A percentile compares a stretch with the other conserved stretches of the same genome.
These are phyloP conservation scores for Muscicapa adusta DNA, from an alignment of 2,113 vertebrate genomes.

Conservation along the genomic window DNA sequence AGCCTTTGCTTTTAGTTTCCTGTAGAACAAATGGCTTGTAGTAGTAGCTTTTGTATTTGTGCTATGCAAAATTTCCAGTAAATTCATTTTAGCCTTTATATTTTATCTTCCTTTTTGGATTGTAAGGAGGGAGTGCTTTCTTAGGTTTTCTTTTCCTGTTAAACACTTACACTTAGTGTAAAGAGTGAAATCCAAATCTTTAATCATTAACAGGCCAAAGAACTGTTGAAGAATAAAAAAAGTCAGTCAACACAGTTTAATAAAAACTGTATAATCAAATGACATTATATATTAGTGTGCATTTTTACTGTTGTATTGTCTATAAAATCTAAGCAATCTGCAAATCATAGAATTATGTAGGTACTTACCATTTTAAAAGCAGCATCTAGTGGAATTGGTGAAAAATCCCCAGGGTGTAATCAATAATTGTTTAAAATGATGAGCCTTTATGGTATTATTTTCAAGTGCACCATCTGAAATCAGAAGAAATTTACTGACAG, in stretches of 20 bases:
- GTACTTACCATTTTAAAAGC: conserved; percentile 65
- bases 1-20: not conserved
- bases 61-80: not conserved
- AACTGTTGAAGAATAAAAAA: conserved; percentile 55
- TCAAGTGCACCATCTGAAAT: conserved; percentile 53
- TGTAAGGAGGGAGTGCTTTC: not conserved
- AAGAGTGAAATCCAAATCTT: conserved; percentile 47
- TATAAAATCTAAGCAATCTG: conserved; percentile 21
- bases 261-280: not conserved
- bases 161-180: conserved; percentile 11
- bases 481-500: conserved; percentile 29
- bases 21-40: not conserved
- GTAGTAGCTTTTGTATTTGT: not conserved
- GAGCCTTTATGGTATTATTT: conserved; percentile 14
- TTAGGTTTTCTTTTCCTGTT: not conserved
- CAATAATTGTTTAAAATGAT: conserved; percentile 42
- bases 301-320: conserved; percentile 4
- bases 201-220: conserved; percentile 47
- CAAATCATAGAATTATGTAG: not conserved
- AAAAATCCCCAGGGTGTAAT: not conserved
- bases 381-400: conserved; percentile 12
- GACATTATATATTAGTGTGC: not conserved
- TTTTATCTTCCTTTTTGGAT: not conserved
- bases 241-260: not conserved
- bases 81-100: not conserved